Base-by-base conservation (phyloP, 2,888 invertebrate species). In the Epirrita christyi region DNA sequence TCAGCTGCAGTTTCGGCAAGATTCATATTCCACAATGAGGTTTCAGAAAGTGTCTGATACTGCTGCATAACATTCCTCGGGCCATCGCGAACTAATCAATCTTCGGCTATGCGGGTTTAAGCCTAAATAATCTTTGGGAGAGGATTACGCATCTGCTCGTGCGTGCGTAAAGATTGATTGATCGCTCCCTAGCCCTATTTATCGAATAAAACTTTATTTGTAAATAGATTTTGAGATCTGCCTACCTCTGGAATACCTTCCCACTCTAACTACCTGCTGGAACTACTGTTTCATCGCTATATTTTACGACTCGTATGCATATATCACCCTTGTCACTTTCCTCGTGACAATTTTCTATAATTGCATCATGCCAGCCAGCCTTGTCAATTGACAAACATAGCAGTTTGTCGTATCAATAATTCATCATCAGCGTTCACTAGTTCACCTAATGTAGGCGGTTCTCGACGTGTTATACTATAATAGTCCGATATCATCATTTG, bases 71-170 rank as follows among this genome's bases (percentile, higher is more conserved):
- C 41, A 56, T 54, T 58, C 53, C 49, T 55, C 52, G 11, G 47
- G 37, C 28, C 42, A 61, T 61, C 42, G 46, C 37, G 21, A 61
- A 48, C 53, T 55, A 57, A 64, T 67, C 63, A 60, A 64, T 64
- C 60, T 58, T 59, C 54, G 14, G 50, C 28, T n/a, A 34, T 46
- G 36, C 56, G 45, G 49, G 57, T 50, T 44, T 55, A 42, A 56
- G 46, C 51, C 50, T 51, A 50, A 59, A 59, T 59, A 59, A 61
- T 61, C 54, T 55, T 50, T 15, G 49, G 43, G 15, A 55, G 53
- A 48, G 58, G 56, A 59, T 66, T 62, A 59, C 48, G 50, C 55
- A 48, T 43, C 14, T 46, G 45, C 15, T 38, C 52, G 48, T 47
- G 54, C 44, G 44, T 21, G 21, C 21, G 32, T 7, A 7, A 5